phyloP scores from a whole-genome alignment of 2,888 invertebrate species.

The Choristoneura rosaceana region DNA sequence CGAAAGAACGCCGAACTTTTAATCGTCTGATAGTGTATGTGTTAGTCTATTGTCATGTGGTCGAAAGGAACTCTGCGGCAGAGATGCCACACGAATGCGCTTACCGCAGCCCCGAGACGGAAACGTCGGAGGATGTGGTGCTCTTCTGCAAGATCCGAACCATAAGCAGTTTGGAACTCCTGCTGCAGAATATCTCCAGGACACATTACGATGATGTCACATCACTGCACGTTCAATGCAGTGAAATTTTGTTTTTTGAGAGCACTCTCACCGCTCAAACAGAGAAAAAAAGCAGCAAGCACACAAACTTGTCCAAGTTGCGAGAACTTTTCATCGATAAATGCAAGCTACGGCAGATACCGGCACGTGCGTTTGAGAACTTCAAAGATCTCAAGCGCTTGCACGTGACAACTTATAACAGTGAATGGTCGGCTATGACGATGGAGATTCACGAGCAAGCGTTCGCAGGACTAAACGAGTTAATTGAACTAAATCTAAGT shows the following conservation, averaged over 20 bases:
- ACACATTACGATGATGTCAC: slow-evolving; percentile 88
- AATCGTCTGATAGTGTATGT: slow-evolving; percentile 81
- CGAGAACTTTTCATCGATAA: slow-evolving; percentile 89
- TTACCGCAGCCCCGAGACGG: slow-evolving; percentile 87
- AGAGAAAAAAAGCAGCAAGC: slow-evolving; percentile 77
- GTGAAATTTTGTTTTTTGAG: slow-evolving; percentile 90
- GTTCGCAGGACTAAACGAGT: slow-evolving; percentile 88
- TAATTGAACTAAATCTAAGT: slow-evolving; percentile 88
- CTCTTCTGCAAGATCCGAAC: slow-evolving; percentile 90
- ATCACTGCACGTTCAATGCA: slow-evolving; percentile 89
- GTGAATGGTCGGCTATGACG: slow-evolving; percentile 92
- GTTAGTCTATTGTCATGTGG: slow-evolving; percentile 79
- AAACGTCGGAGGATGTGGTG: slow-evolving; percentile 84
- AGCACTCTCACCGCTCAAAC: slow-evolving; percentile 86
- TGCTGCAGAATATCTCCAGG: slow-evolving; percentile 89
- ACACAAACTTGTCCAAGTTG: slow-evolving; percentile 87
- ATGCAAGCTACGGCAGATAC: slow-evolving; percentile 91
- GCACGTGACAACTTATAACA: slow-evolving; percentile 90
- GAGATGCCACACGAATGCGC: slow-evolving; percentile 89
- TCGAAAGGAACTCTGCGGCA: slow-evolving; percentile 72
- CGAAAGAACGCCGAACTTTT: slow-evolving; percentile 80
- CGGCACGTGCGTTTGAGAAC: slow-evolving; percentile 88
- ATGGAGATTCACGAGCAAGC: slow-evolving; percentile 90
- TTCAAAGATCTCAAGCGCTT: slow-evolving; percentile 88
- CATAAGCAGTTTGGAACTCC: slow-evolving; percentile 88